Evolutionary conservation across 2,888 invertebrate genomes (phyloP), one percentile per base, ranked within the genome.

Genomic region (Lasioglossum vierecki): DNA sequence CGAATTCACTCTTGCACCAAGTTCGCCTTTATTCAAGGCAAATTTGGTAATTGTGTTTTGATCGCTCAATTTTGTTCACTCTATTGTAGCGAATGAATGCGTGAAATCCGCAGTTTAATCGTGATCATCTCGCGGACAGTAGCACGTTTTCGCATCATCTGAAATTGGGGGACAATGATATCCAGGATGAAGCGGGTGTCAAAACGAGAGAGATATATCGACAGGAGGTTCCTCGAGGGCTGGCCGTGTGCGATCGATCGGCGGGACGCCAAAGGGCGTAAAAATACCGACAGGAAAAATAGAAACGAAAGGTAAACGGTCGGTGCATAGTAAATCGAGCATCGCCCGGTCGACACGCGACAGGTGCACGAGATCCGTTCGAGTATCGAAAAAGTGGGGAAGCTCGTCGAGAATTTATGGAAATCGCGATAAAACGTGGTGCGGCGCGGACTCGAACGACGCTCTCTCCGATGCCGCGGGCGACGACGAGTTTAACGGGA

Each of bases 271-370:
- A 22, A 53, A 53, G n/a, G 22, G 53, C 53, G 53, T 53, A 53
- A 53, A 53, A 53, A 53, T 53, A 53, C 53, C 53, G n/a, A n/a
- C n/a, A 22, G 53, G 60, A 66, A 46, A 30, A 46, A 76, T 66
- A 63, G 30, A 30, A 63, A 63, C 30, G n/a, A 63, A 13, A 63
- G 63, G 63, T 63, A 30, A 63, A 46, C 72, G 68, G 30, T 30
- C 68, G 30, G 68, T 22, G 53, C 53, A 53, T 53, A 35, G 68
- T 9, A 30, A 68, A 35, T 68, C 68, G 35, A 30, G 68, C 30
- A 68, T 68, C 26, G 63, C 1, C 30, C 63, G 3, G 63, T 63
- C 63, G 5, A 63, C 63, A 30, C 63, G 63, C 30, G 63, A 63
- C 63, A 63, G 63, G 53, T n/a, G n/a, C 53, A 9, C 53, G 53